Evolutionary conservation across 2,888 invertebrate species (phyloP).

Genomic region (Smittia sp.): DNA sequence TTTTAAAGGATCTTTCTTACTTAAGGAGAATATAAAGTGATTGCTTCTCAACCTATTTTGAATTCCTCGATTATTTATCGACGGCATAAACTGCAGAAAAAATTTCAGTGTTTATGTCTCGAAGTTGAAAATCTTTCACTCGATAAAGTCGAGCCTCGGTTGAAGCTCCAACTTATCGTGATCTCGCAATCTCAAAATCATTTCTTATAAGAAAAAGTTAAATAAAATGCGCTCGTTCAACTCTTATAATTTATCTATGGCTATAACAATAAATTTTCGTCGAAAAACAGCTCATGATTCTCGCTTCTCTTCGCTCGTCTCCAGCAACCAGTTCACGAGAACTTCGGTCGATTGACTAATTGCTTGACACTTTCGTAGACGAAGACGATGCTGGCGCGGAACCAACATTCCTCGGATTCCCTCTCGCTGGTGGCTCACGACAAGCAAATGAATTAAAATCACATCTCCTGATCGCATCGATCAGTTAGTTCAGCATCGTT

Average conservation of each 20-base stretch:
- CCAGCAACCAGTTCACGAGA: conserved; percentile 12
- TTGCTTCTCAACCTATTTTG: too few species aligned
- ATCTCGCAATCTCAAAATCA: conserved; percentile 35
- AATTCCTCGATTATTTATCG: neutral
- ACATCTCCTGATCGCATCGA: neutral
- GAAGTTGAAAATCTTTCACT: neutral
- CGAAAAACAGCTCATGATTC: neutral
- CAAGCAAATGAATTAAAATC: conserved; percentile 11
- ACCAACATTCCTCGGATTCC: neutral
- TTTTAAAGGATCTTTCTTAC: too few species aligned
- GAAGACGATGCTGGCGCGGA: neutral
- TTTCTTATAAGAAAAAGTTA: conserved; percentile 25
- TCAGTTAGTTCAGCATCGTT: conserved; percentile 24
- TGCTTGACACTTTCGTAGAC: neutral
- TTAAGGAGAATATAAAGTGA: too few species aligned
- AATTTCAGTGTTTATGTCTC: neutral
- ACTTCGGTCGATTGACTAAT: conserved; percentile 18
- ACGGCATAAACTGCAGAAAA: neutral
- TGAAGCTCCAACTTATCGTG: conserved; percentile 5
- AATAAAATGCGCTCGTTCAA: conserved; percentile 26
- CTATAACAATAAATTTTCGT: conserved; percentile 29
- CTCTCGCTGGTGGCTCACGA: conserved; percentile 5
- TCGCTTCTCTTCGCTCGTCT: neutral
- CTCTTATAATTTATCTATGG: conserved; percentile 39
- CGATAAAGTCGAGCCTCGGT: neutral